Evolutionary conservation across 2,797 vertebrate species (phyloP).

Genomic region (Ispidina lecontei): DNA sequence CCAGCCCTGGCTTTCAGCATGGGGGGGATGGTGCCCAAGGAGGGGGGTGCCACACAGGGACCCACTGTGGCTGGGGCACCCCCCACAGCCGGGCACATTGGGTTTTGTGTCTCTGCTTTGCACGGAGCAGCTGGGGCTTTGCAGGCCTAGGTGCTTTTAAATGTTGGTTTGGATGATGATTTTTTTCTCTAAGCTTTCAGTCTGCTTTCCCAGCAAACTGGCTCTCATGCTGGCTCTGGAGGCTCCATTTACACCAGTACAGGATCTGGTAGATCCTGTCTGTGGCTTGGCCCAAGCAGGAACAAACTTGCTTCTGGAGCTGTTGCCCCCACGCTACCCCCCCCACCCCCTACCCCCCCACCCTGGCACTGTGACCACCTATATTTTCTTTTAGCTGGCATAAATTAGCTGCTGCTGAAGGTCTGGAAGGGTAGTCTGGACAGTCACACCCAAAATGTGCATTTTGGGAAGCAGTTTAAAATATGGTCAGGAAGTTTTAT

Average conservation of each 20-base stretch:
- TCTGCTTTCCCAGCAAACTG: neutral
- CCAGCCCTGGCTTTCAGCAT: accelerated
- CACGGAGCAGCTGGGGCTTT: neutral
- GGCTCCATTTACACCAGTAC: accelerated
- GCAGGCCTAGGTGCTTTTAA: neutral
- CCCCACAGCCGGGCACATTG: accelerated
- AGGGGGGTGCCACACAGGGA: neutral
- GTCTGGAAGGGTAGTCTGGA: neutral
- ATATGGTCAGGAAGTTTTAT: constrained; percentile 4
- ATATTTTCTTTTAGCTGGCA: neutral
- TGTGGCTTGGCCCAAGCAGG: neutral
- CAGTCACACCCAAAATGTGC: neutral
- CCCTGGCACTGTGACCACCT: neutral
- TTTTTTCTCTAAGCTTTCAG: neutral
- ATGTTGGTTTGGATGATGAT: neutral
- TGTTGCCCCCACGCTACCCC: too few relatives aligned
- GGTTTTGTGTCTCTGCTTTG: neutral
- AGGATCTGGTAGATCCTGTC: neutral
- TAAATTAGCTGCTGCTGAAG: constrained; percentile 4
- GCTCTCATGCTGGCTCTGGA: neutral
- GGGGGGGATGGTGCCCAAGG: neutral
- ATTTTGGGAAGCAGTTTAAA: neutral
- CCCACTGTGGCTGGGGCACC: neutral
- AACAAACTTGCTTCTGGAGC: neutral
- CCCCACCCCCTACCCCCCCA: too few relatives aligned